Conservation (phyloP, 2,888 invertebrate genomes). For the Osmoderma eremita region DNA sequence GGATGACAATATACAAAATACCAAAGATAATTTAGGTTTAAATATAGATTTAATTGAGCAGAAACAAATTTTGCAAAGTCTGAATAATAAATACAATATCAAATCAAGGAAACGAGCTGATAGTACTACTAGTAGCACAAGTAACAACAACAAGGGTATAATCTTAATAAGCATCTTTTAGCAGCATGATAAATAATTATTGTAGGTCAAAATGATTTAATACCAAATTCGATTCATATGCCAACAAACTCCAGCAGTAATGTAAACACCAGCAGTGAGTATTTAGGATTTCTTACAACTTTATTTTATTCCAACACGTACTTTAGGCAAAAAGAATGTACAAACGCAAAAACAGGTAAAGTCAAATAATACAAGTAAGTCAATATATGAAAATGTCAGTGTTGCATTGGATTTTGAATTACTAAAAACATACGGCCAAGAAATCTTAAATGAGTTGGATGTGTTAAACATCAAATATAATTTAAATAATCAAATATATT, state of each 20-base stretch:
- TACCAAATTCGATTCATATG: not conserved
- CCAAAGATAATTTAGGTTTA: constrained; percentile 5
- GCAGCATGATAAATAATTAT: not conserved
- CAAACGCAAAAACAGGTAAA: not conserved
- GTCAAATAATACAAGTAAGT: not conserved
- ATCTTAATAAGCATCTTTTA: not conserved
- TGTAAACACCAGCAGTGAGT: constrained; percentile 1
- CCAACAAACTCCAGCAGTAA: constrained; percentile 10
- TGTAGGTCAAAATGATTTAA: constrained; percentile 17
- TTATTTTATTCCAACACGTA: not conserved
- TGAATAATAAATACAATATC: constrained; percentile 37
- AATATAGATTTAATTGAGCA: constrained; percentile 10
- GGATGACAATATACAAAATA: constrained; percentile 8
- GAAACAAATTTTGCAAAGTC: constrained; percentile 22
- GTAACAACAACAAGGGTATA: not conserved
- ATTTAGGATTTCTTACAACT: too few species aligned
- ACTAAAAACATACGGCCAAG: constrained; percentile 51
- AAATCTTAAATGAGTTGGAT: constrained; percentile 55
- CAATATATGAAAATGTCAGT: constrained; percentile 51
- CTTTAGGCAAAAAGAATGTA: constrained; percentile 9
- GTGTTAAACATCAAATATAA: constrained; percentile 55
- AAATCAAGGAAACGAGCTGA: not conserved
- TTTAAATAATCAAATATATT: constrained; percentile 55
- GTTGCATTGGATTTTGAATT: constrained; percentile 56
- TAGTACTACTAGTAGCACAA: not conserved